Evolutionary conservation across 2,888 invertebrate species (phyloP).

Genomic region (Macropis europaea): DNA sequence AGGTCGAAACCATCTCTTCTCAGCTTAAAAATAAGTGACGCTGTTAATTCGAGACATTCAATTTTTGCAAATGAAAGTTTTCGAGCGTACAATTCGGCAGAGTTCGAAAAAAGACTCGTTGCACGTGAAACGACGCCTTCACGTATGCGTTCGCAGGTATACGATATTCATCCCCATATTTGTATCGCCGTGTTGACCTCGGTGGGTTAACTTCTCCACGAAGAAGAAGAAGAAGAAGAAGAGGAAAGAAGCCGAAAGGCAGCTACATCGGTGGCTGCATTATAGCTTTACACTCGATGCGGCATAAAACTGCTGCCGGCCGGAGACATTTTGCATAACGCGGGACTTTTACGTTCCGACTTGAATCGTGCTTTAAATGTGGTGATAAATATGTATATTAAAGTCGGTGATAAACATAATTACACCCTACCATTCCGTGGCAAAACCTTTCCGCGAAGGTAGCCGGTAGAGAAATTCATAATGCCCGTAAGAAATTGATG

Average conservation of each 20-base stretch:
- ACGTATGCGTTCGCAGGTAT: too few relatives aligned
- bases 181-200: too few relatives aligned
- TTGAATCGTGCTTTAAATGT: constrained; percentile 19
- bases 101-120: too few relatives aligned
- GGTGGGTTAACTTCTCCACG: too few relatives aligned
- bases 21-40: too few relatives aligned
- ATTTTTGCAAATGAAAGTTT: too few relatives aligned
- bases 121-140: too few relatives aligned
- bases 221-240: too few relatives aligned
- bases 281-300: constrained; percentile 7
- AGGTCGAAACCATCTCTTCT: too few relatives aligned
- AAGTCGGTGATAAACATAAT: constrained; percentile 30
- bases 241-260: background rate
- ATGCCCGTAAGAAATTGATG: constrained; percentile 26
- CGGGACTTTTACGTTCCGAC: background rate
- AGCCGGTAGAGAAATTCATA: constrained; percentile 10
- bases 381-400: constrained; percentile 33
- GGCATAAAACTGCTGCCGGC: background rate
- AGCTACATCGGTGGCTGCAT: background rate
- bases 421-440: constrained; percentile 6
- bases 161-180: too few relatives aligned
- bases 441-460: background rate
- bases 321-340: constrained; percentile 3
- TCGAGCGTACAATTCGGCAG: too few relatives aligned
- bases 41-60: too few relatives aligned